phyloP scores from a whole-genome alignment of 2,113 vertebrate species.

The Chionis minor region DNA sequence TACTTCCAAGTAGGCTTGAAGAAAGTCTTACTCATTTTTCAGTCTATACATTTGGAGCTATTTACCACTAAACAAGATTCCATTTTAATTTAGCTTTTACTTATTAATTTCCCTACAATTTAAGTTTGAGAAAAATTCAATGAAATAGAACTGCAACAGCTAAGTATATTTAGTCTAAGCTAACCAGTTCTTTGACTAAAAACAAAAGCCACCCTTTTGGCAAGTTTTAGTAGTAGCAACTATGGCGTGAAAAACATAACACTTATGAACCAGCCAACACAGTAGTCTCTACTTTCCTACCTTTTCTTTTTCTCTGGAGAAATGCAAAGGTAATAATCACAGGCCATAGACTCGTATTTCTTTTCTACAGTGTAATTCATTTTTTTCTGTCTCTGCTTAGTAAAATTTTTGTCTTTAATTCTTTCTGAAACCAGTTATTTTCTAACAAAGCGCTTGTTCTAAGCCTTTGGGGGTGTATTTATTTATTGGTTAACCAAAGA shows the following conservation, averaged over 20 bases:
- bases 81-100: neutral
- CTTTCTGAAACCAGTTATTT: neutral
- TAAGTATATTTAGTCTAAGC: neutral
- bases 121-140: neutral
- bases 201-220: neutral
- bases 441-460: neutral
- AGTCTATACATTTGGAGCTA: neutral
- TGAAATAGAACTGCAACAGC: neutral
- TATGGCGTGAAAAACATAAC: neutral
- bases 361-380: neutral
- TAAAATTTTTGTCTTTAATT: neutral
- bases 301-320: neutral
- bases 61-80: neutral
- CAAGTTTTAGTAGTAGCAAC: neutral
- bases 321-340: neutral
- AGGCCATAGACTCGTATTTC: neutral
- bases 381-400: neutral
- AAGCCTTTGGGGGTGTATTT: neutral
- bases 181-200: neutral
- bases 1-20: neutral
- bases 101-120: neutral
- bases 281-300: neutral
- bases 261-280: neutral
- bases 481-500: neutral
- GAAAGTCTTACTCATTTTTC: neutral